These are phyloP conservation scores for Acromyrmex echinatior DNA, from an alignment of 1,140 invertebrate genomes.

Conservation along the genomic window DNA sequence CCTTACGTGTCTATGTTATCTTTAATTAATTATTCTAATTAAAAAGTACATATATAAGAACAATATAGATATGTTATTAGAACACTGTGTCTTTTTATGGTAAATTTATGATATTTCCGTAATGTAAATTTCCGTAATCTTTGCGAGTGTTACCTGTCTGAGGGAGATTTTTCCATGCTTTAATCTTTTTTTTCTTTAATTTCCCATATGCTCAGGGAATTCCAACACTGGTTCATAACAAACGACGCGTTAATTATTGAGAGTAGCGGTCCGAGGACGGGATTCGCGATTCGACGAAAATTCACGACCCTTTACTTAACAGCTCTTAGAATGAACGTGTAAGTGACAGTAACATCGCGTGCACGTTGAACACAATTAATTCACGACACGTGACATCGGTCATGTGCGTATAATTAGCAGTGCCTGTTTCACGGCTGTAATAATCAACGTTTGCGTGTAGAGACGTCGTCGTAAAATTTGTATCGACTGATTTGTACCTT, in stretches of 20 bases:
- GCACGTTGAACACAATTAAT: conserved; percentile 17
- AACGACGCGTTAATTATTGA: conserved; percentile 39
- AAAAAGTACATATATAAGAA: background rate
- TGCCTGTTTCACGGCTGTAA: background rate
- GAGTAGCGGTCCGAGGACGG: conserved; percentile 10
- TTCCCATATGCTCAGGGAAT: background rate
- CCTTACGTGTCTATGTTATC: background rate
- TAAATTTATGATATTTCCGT: background rate
- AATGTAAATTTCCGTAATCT: background rate
- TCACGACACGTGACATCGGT: conserved; percentile 40
- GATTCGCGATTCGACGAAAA: conserved; percentile 38
- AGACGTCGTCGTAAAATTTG: conserved; percentile 41
- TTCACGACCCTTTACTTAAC: conserved; percentile 22
- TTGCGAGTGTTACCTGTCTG: background rate
- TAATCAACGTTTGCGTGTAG: background rate
- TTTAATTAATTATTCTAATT: background rate
- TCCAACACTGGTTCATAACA: background rate
- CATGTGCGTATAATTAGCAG: conserved; percentile 43
- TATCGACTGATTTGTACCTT: conserved; percentile 52
- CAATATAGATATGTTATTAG: background rate
- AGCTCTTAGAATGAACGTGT: conserved; percentile 49
- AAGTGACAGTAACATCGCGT: conserved; percentile 45
- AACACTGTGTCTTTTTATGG: background rate
- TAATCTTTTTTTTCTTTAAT: conserved; percentile 13
- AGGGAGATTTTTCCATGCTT: background rate